A percentile compares a stretch with the other conserved stretches of the same genome.
These are phyloP conservation scores for Athene cunicularia DNA, from an alignment of 2,113 vertebrate species.

Conservation along the genomic window DNA sequence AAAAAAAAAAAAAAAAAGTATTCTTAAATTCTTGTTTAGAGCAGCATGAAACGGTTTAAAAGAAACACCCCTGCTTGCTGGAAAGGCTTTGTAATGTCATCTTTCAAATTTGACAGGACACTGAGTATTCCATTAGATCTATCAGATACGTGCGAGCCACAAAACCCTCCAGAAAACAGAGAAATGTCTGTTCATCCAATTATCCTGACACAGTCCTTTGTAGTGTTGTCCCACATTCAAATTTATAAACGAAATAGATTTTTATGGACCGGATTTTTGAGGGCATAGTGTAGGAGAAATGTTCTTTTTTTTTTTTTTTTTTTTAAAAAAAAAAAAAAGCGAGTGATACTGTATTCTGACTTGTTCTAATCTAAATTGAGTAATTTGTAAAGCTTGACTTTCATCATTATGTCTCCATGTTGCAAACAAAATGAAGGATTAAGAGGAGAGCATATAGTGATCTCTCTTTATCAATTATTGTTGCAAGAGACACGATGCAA, in stretches of 20 bases:
- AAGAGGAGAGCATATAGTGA: neutral
- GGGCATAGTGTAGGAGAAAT: neutral
- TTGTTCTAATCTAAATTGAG: neutral
- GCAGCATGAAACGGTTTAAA: neutral
- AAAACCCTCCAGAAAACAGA: constrained; percentile 9
- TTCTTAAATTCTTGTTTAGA: constrained; percentile 30
- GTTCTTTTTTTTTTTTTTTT: neutral
- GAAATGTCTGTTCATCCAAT: constrained; percentile 22
- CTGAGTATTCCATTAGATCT: constrained; percentile 47
- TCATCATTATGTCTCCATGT: neutral
- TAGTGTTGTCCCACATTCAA: neutral
- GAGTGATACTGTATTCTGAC: neutral
- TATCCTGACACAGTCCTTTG: constrained; percentile 27
- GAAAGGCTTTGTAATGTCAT: constrained; percentile 34
- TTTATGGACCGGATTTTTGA: neutral
- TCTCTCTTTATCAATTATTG: neutral
- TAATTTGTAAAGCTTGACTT: neutral
- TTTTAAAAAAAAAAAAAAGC: neutral
- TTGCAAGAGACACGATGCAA: neutral
- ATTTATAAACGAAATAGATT: neutral
- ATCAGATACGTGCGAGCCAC: neutral
- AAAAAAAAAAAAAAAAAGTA: constrained; percentile 47
- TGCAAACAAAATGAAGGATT: neutral
- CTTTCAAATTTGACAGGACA: constrained; percentile 16
- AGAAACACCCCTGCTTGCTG: neutral